A percentile compares a stretch with the other conserved stretches of the same genome.
phyloP scores from a whole-genome alignment of 2,888 invertebrate genomes.

The Achlya flavicornis region DNA sequence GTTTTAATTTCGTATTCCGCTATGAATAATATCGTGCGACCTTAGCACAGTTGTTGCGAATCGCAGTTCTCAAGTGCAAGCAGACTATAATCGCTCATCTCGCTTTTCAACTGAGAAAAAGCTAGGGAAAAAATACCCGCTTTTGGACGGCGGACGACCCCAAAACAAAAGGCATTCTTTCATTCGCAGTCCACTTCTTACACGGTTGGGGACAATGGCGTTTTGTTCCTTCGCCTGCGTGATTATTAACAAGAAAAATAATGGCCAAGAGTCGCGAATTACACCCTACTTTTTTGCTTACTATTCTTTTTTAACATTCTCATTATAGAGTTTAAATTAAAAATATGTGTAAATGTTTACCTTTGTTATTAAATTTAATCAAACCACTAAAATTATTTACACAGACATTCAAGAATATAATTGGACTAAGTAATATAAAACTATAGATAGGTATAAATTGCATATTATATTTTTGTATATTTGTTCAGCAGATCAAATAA shows the following conservation, averaged over 20 bases:
- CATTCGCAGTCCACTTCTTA: slow-evolving; percentile 59
- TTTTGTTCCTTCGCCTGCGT: slow-evolving; percentile 54
- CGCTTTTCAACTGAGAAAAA: slow-evolving; percentile 41
- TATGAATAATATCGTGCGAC: slow-evolving; percentile 28
- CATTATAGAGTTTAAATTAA: not conserved
- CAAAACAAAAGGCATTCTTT: slow-evolving; percentile 62
- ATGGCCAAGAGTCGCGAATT: slow-evolving; percentile 34
- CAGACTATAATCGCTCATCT: slow-evolving; percentile 44
- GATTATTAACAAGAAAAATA: slow-evolving; percentile 62
- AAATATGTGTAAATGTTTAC: not conserved
- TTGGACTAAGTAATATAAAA: too few species aligned
- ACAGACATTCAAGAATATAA: too few species aligned
- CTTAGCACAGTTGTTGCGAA: slow-evolving; percentile 31
- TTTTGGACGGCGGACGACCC: slow-evolving; percentile 50
- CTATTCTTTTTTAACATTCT: slow-evolving; percentile 20
- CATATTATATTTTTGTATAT: too few species aligned
- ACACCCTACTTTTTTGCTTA: slow-evolving; percentile 28
- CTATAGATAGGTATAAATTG: too few species aligned
- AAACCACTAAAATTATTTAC: too few species aligned
- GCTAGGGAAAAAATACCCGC: slow-evolving; percentile 27
- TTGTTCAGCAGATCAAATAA: too few species aligned
- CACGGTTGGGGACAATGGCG: slow-evolving; percentile 55
- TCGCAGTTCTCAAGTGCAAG: slow-evolving; percentile 35
- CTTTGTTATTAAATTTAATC: too few species aligned
- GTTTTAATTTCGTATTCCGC: slow-evolving; percentile 20